Evolutionary conservation across 35 echinoderm and acorn worm genomes (phyloP).

Genomic region (Holothuria glaberrima): DNA sequence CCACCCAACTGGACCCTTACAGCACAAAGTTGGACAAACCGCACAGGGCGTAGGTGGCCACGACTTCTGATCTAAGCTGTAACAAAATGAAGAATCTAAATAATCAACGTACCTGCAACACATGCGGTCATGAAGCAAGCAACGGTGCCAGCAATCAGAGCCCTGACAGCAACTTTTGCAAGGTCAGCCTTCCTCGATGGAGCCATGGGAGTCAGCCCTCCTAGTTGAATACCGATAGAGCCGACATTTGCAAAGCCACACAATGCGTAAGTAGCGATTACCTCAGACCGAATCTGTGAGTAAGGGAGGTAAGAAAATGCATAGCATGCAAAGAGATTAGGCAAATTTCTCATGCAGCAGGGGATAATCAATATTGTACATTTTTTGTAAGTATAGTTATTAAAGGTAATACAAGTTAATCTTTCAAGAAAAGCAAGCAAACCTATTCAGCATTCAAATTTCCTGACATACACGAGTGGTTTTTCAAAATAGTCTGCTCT

Average conservation of each 20-base stretch:
- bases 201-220: constrained; percentile 86
- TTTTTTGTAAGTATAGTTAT: too few relatives aligned
- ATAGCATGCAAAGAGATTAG: too few relatives aligned
- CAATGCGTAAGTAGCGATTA: constrained; percentile 85
- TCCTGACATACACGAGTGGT: too few relatives aligned
- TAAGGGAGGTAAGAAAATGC: too few relatives aligned
- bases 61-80: constrained; percentile 78
- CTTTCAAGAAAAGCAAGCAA: too few relatives aligned
- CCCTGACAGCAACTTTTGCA: constrained; percentile 73
- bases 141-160: constrained; percentile 80
- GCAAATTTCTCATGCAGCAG: too few relatives aligned
- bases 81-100: not conserved
- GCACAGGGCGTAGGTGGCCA: constrained; percentile 85
- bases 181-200: constrained; percentile 73
- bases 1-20: constrained; percentile 77
- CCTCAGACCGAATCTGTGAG: constrained; percentile 68
- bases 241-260: constrained; percentile 91
- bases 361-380: too few relatives aligned
- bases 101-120: constrained; percentile 78
- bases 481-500: too few relatives aligned
- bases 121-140: constrained; percentile 97
- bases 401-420: too few relatives aligned
- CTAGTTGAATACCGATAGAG: constrained; percentile 89
- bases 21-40: constrained; percentile 84
- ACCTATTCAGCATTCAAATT: too few relatives aligned